Conservation (phyloP, 2,113 vertebrate genomes). For the Gyps fulvus region DNA sequence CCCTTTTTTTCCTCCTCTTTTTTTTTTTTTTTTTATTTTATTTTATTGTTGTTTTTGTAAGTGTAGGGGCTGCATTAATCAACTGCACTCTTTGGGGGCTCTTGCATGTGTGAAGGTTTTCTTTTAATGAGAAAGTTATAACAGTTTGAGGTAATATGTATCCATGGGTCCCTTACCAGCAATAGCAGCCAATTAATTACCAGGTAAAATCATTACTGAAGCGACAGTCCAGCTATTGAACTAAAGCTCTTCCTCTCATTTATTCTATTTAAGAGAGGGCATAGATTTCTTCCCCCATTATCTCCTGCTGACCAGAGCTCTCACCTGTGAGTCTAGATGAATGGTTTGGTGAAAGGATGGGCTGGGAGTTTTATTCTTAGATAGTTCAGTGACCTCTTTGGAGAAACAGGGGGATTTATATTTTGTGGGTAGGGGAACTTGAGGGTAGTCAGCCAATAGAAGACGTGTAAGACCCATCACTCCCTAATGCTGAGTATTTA, state of each 20-base stretch:
- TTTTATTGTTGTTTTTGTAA: not conserved
- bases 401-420: not conserved
- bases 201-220: not conserved
- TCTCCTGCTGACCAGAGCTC: not conserved
- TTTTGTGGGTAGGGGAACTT: not conserved
- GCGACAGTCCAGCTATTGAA: not conserved
- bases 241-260: not conserved
- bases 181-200: not conserved
- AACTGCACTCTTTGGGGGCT: not conserved
- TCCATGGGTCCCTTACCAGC: not conserved
- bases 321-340: not conserved
- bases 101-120: not conserved
- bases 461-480: accelerated
- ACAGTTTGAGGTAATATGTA: not conserved
- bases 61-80: not conserved
- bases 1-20: accelerated
- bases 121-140: not conserved
- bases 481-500: not conserved
- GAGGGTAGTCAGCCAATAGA: not conserved
- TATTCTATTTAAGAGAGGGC: not conserved
- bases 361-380: not conserved
- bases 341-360: not conserved
- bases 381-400: not conserved
- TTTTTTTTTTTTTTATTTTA: not conserved
- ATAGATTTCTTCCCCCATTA: not conserved